Base-by-base conservation (phyloP, 64 coral and sea anemone genomes). In the Acropora tenuis region DNA sequence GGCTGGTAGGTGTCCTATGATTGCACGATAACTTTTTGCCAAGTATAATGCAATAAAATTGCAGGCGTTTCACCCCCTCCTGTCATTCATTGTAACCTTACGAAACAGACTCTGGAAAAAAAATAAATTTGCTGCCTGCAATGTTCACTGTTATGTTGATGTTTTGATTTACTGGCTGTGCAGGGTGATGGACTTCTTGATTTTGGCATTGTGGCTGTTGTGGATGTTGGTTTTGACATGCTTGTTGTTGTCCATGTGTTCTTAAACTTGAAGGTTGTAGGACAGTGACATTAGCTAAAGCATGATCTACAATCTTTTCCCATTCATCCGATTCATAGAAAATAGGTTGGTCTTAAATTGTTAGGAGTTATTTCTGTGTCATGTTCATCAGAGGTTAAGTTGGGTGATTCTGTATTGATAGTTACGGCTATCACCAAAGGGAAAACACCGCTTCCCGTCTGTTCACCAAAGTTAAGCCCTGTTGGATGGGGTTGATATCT, bases 11-110 rank as follows among this genome's bases (percentile, higher is more conserved):
- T 30, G 30, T 30, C 30, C 30, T 30, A 30, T 30, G 30, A 30
- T 30, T 30, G 30, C 30, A 30, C 30, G 30, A 30, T 30, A 30
- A 30, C 30, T 30, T 30, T 30, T 30, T 30, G 30, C 30, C 30
- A 30, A 30, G 30, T 30, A 30, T 30, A 30, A 30, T 30, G 30
- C 74, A 58, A 89, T 89, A 49, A 89, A 89, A 78, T 72, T 89
- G 20, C 87, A 89, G 5, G 87, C 87, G 45, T 77, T 89, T 19
- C 48, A 89, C 8, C 87, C 87, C 47, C 52, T 77, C 78, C 87
- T 52, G 5, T 30, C 30, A 30, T 30, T 30, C 30, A 30, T 30
- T 30, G 30, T 30, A 30, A 30, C 30, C 30, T 30, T 88, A 52
- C 3, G 86, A 88, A 53, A 89, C 45, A 55, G 57, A 41, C 15